A percentile compares a stretch with the other conserved stretches of the same genome.
Conservation (phyloP, 92 coral and sea anemone species). For the Diadumene lineata region DNA sequence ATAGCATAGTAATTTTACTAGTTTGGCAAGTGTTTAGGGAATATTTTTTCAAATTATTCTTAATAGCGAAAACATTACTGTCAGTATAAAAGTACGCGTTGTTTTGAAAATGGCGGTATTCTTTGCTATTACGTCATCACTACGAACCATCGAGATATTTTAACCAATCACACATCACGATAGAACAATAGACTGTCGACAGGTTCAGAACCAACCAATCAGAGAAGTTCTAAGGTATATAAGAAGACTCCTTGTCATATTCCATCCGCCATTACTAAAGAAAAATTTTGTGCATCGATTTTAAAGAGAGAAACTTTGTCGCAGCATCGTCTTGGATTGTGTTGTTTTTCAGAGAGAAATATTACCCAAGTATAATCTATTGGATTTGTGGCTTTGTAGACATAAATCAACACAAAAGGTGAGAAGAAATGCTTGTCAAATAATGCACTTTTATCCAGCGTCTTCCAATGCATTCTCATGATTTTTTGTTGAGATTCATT, state of each 20-base stretch:
- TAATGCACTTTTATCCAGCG: neutral
- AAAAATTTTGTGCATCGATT: neutral
- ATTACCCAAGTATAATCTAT: too few relatives aligned
- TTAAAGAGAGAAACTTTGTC: neutral
- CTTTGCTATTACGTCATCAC: constrained; percentile 21
- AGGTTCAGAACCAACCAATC: constrained; percentile 18
- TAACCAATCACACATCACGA: constrained; percentile 25
- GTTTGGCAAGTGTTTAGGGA: neutral
- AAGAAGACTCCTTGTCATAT: constrained; percentile 10
- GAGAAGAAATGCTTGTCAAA: neutral
- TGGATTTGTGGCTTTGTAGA: neutral
- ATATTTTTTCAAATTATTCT: neutral
- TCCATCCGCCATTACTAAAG: constrained; percentile 20
- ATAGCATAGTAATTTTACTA: neutral
- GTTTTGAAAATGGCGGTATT: constrained; percentile 37
- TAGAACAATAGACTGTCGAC: neutral
- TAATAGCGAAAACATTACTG: neutral
- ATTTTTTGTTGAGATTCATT: neutral
- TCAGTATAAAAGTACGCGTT: neutral
- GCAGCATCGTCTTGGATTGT: neutral
- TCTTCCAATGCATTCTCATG: neutral
- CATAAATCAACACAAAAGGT: neutral
- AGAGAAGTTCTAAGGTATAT: neutral
- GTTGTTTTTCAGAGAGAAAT: neutral
- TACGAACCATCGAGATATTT: constrained; percentile 10